phyloP scores from a whole-genome alignment of 2,888 invertebrate species.

The Autographa gamma region DNA sequence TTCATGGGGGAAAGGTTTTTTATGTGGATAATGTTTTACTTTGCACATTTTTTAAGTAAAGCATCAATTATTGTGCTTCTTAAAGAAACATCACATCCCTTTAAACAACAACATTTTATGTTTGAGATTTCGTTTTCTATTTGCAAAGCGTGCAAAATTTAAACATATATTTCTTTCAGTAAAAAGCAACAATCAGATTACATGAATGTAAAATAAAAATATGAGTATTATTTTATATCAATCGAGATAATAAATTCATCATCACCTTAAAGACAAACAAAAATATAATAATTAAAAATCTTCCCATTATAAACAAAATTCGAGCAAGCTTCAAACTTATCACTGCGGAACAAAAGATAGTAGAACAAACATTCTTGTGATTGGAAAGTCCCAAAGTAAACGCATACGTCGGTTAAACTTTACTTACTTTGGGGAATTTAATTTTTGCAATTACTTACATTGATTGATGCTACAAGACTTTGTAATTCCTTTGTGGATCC shows the following conservation, averaged over 20 bases:
- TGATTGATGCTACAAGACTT: conserved; percentile 67
- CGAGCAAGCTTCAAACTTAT: conserved; percentile 14
- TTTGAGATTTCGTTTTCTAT: no score
- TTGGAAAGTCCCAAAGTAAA: conserved; percentile 52
- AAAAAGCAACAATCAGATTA: no score
- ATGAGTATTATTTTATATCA: no score
- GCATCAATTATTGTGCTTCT: no score
- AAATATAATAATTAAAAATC: not conserved
- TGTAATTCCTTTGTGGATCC: conserved; percentile 48
- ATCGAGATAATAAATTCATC: no score
- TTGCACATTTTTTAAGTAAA: not conserved
- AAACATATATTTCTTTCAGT: no score
- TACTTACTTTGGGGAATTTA: conserved; percentile 51
- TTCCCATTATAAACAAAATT: not conserved
- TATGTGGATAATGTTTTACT: not conserved
- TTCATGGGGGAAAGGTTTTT: conserved; percentile 16
- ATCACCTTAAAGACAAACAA: no score
- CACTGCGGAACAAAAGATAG: conserved; percentile 8
- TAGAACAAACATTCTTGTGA: conserved; percentile 43
- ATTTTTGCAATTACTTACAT: conserved; percentile 68
- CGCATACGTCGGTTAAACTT: conserved; percentile 24
- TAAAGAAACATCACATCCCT: not conserved
- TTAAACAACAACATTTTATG: not conserved
- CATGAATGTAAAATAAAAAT: no score
- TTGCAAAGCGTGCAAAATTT: no score